Percentiles rank a stretch among this genome's conserved stretches.
Conservation (phyloP, 53 echinoderm and acorn worm genomes). For the Actinopyga echinites region DNA sequence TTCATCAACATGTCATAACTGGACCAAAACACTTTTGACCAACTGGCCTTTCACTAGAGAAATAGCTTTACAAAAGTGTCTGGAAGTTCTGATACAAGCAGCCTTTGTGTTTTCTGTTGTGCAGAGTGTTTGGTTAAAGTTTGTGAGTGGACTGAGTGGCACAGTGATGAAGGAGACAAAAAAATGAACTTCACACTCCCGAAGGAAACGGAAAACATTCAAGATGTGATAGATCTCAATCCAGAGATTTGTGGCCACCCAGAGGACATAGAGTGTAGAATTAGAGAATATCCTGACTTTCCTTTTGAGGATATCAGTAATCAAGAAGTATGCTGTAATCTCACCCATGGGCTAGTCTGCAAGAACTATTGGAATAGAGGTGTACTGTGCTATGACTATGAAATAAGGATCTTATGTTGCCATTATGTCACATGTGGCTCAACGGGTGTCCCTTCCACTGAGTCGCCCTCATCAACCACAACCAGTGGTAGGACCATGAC, state of each 20-base stretch:
- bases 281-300: slow-evolving; percentile 7
- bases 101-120: neutral
- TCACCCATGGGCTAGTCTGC: slow-evolving; percentile 28
- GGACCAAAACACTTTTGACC: too few species aligned
- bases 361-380: neutral
- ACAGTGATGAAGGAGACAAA: slow-evolving; percentile 47
- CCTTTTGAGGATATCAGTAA: slow-evolving; percentile 18
- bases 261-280: slow-evolving; percentile 12
- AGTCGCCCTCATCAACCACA: neutral
- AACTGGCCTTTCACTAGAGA: too few species aligned
- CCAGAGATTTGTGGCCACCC: slow-evolving; percentile 29
- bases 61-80: too few species aligned
- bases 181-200: slow-evolving; percentile 8
- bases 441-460: neutral
- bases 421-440: slow-evolving; percentile 1
- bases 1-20: too few species aligned
- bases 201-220: neutral
- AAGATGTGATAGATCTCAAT: slow-evolving; percentile 16
- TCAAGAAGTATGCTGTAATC: slow-evolving; percentile 33
- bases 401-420: slow-evolving; percentile 13
- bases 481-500: neutral
- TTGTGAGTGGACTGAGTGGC: slow-evolving; percentile 60
- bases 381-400: slow-evolving; percentile 20
- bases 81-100: neutral
- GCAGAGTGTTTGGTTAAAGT: slow-evolving; percentile 45